A percentile compares a stretch with the other conserved stretches of the same genome.
These are phyloP conservation scores for Staurois parvus DNA, from an alignment of 2,797 vertebrate species.

Conservation along the genomic window DNA sequence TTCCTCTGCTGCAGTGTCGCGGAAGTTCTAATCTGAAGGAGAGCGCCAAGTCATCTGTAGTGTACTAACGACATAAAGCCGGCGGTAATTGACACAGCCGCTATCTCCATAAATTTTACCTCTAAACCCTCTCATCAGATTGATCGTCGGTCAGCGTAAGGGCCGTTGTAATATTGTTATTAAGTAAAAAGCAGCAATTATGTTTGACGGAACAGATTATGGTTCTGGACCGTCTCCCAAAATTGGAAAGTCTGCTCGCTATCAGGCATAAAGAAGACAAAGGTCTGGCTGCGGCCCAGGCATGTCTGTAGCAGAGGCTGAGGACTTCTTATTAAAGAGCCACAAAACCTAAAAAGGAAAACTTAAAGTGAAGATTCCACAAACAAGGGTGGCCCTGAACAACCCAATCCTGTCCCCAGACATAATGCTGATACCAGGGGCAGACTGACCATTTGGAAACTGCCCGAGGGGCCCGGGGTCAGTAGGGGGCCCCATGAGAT, in stretches of 20 bases:
- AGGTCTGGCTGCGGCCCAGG: slow-evolving; percentile 6
- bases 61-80: neutral
- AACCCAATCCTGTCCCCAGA: too few relatives aligned
- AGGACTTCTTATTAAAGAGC: neutral
- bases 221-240: slow-evolving; percentile 72
- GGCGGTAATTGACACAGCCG: slow-evolving; percentile 22
- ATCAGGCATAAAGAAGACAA: slow-evolving; percentile 5
- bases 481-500: too few relatives aligned
- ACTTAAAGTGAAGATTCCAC: too few relatives aligned
- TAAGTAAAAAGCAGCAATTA: slow-evolving; percentile 70
- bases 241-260: neutral
- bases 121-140: slow-evolving; percentile 14
- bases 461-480: too few relatives aligned
- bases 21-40: neutral
- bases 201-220: slow-evolving; percentile 70
- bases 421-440: too few relatives aligned
- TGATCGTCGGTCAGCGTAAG: slow-evolving; percentile 61
- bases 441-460: too few relatives aligned
- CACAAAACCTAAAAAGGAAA: too few relatives aligned
- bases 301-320: neutral
- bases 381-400: too few relatives aligned
- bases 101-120: slow-evolving; percentile 24
- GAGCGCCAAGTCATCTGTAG: slow-evolving; percentile 46
- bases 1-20: neutral
- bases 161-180: slow-evolving; percentile 70